Percentiles rank a stretch among this genome's conserved stretches.
Conservation (phyloP, 2,888 invertebrate species). For the Itoplectis maculator region DNA sequence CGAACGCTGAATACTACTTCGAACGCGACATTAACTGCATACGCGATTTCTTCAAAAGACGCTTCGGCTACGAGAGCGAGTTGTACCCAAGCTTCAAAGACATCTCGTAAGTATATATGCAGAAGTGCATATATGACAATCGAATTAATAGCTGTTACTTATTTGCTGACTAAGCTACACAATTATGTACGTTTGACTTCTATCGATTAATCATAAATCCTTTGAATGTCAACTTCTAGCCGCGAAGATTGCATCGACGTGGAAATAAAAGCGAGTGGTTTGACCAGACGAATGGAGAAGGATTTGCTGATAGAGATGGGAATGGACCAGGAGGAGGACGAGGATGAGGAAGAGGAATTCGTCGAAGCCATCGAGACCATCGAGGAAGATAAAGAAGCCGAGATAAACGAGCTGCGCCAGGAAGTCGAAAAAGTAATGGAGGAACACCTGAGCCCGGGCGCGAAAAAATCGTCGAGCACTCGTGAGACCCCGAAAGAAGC, state of each 20-base stretch:
- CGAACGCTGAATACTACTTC: constrained; percentile 96
- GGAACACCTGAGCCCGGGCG: constrained; percentile 85
- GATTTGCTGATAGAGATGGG: constrained; percentile 88
- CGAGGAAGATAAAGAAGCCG: constrained; percentile 68
- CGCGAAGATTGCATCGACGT: constrained; percentile 93
- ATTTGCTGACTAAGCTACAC: not conserved
- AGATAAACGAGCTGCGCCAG: constrained; percentile 86
- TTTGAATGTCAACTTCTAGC: constrained; percentile 84
- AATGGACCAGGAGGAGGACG: constrained; percentile 82
- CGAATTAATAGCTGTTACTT: not conserved
- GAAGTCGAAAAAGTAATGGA: constrained; percentile 87
- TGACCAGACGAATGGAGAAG: constrained; percentile 92
- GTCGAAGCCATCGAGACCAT: constrained; percentile 72
- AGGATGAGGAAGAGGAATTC: constrained; percentile 74
- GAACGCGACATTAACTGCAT: constrained; percentile 98
- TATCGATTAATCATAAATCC: not conserved
- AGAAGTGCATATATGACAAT: not conserved
- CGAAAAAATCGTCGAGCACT: not conserved
- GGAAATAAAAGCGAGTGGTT: constrained; percentile 96
- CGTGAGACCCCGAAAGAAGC: constrained; percentile 37
- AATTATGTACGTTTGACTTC: not conserved
- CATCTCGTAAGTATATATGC: constrained; percentile 84
- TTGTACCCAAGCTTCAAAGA: constrained; percentile 92
- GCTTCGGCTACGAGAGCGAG: constrained; percentile 95
- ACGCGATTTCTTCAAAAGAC: constrained; percentile 94